Evolutionary conservation across 2,113 vertebrate genomes (phyloP).

Genomic region (Microtus montanus): DNA sequence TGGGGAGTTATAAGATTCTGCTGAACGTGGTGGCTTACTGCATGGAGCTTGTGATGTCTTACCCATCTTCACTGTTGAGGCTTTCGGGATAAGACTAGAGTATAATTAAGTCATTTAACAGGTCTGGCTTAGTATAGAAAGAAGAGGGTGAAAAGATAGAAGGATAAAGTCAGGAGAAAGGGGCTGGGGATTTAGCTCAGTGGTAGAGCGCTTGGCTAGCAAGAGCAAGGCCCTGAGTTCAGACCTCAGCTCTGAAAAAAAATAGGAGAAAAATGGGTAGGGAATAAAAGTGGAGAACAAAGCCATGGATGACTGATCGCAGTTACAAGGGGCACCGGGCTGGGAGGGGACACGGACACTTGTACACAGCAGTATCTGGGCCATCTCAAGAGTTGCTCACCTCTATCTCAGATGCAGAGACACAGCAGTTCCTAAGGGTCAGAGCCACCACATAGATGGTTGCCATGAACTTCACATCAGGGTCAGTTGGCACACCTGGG

Average conservation of each 20-base stretch:
- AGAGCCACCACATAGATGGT: neutral
- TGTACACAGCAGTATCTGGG: neutral
- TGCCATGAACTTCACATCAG: too few species aligned
- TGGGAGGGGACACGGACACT: neutral
- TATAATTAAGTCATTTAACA: neutral
- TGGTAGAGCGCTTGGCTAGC: neutral
- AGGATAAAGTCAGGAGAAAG: neutral
- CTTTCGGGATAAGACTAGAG: neutral
- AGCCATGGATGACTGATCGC: neutral
- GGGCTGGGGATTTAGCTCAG: neutral
- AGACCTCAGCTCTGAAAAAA: neutral
- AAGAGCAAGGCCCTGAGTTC: neutral
- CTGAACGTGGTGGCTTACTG: neutral
- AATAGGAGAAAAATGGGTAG: neutral
- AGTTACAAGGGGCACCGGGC: neutral
- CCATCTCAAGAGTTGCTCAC: neutral
- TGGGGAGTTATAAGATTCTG: neutral
- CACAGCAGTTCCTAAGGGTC: neutral
- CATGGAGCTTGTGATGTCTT: neutral
- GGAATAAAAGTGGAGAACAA: neutral
- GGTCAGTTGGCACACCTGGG: neutral
- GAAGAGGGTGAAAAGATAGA: neutral
- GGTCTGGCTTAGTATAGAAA: neutral
- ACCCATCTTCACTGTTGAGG: neutral
- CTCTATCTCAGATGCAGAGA: neutral